These are phyloP conservation scores for Graphium colonna DNA, from an alignment of 2,888 invertebrate genomes.

Conservation along the genomic window DNA sequence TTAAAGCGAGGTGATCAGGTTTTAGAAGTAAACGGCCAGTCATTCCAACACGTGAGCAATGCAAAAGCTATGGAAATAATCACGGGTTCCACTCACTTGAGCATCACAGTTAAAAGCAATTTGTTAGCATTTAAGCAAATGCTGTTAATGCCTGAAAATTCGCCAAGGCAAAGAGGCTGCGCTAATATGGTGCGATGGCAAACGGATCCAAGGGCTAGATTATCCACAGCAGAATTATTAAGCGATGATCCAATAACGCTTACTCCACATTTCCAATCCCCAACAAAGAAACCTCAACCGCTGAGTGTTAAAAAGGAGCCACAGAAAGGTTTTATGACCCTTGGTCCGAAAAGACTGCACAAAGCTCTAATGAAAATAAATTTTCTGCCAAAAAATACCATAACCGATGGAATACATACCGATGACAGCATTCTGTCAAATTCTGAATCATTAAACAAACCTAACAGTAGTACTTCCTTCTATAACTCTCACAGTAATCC, in stretches of 20 bases:
- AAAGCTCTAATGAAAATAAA: conserved; percentile 94
- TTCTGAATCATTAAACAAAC: conserved; percentile 77
- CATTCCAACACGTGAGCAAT: conserved; percentile 95
- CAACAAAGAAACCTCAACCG: conserved; percentile 77
- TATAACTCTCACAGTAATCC: conserved; percentile 95
- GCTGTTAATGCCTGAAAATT: conserved; percentile 87
- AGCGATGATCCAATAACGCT: conserved; percentile 70
- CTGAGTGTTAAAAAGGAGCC: conserved; percentile 81
- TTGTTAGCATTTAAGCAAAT: conserved; percentile 90
- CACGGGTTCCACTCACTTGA: conserved; percentile 95
- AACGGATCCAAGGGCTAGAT: conserved; percentile 85
- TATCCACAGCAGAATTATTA: conserved; percentile 88
- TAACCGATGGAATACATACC: conserved; percentile 83
- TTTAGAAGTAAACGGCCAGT: conserved; percentile 98
- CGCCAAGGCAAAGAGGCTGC: conserved; percentile 85
- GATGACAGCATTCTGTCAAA: conserved; percentile 83
- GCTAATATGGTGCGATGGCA: conserved; percentile 84
- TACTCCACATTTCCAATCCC: conserved; percentile 75
- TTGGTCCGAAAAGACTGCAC: conserved; percentile 91
- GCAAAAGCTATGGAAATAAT: conserved; percentile 95
- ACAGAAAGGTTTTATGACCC: conserved; percentile 92
- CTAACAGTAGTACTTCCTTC: conserved; percentile 72
- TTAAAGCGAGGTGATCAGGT: conserved; percentile 98
- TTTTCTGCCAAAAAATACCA: conserved; percentile 91
- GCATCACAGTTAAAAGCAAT: conserved; percentile 98